Evolutionary conservation across 2,797 vertebrate species (phyloP).

Genomic region (Loriculus beryllinus): DNA sequence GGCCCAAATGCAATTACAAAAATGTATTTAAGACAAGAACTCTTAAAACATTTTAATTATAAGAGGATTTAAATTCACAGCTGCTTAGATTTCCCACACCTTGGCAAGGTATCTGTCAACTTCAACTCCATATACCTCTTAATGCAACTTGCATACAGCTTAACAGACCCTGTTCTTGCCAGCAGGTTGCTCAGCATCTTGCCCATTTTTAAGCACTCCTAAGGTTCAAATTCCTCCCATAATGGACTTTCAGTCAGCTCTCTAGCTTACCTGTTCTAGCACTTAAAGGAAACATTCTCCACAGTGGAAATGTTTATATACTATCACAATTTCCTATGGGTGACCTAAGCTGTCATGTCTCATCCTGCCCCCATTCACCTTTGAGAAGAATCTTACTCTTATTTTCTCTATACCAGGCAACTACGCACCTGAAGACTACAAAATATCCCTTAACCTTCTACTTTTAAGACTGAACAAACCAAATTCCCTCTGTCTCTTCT

Average conservation of each 20-base stretch:
- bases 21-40: neutral
- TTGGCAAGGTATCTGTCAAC: neutral
- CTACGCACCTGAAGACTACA: neutral
- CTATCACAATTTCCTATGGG: neutral
- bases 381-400: neutral
- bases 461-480: neutral
- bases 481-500: neutral
- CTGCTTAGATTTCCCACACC: neutral
- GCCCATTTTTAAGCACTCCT: neutral
- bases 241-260: neutral
- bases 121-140: neutral
- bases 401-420: neutral
- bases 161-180: neutral
- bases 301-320: neutral
- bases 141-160: neutral
- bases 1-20: neutral
- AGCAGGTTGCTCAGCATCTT: neutral
- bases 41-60: neutral
- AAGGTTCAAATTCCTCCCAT: neutral
- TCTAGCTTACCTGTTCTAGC: neutral
- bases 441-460: neutral
- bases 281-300: neutral
- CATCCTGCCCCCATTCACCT: neutral
- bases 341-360: neutral
- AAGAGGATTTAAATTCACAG: neutral